A percentile compares a stretch with the other conserved stretches of the same genome.
phyloP scores from a whole-genome alignment of 2,113 vertebrate species.

The Corydoras sp. region DNA sequence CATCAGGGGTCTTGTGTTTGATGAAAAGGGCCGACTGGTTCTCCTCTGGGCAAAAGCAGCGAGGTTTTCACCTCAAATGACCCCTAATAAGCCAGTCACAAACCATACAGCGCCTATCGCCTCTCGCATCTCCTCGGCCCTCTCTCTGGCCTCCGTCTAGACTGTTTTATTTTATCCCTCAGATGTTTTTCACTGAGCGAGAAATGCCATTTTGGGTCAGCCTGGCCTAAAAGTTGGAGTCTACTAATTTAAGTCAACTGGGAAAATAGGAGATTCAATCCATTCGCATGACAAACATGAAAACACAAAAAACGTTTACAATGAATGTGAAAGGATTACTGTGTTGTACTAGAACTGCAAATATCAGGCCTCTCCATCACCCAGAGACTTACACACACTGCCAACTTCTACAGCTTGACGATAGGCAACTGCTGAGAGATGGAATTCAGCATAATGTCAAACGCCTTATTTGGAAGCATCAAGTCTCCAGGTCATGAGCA shows the following conservation, averaged over 20 bases:
- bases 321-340: slow-evolving; percentile 20
- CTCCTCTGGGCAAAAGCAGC: slow-evolving; percentile 1
- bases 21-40: slow-evolving; percentile 11
- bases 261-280: slow-evolving; percentile 26
- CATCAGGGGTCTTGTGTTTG: not conserved
- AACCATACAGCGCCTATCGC: slow-evolving; percentile 16
- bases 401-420: slow-evolving; percentile 35
- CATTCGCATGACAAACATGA: slow-evolving; percentile 12
- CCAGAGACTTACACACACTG: slow-evolving; percentile 19
- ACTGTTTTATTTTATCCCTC: slow-evolving; percentile 40
- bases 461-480: slow-evolving; percentile 44
- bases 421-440: slow-evolving; percentile 43
- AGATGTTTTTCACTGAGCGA: slow-evolving; percentile 35
- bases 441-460: slow-evolving; percentile 38
- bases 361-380: slow-evolving; percentile 36
- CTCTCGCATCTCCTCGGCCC: slow-evolving; percentile 29
- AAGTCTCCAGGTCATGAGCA: slow-evolving; percentile 27
- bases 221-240: slow-evolving; percentile 18
- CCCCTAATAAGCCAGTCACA: slow-evolving; percentile 16
- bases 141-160: slow-evolving; percentile 32
- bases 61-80: slow-evolving; percentile 31
- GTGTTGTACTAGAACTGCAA: slow-evolving; percentile 28
- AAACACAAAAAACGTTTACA: slow-evolving; percentile 16
- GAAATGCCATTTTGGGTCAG: slow-evolving; percentile 30
- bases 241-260: not conserved